A percentile compares a stretch with the other conserved stretches of the same genome.
These are phyloP conservation scores for Pomatorhinus ruficollis DNA, from an alignment of 2,113 vertebrate species.

Conservation along the genomic window DNA sequence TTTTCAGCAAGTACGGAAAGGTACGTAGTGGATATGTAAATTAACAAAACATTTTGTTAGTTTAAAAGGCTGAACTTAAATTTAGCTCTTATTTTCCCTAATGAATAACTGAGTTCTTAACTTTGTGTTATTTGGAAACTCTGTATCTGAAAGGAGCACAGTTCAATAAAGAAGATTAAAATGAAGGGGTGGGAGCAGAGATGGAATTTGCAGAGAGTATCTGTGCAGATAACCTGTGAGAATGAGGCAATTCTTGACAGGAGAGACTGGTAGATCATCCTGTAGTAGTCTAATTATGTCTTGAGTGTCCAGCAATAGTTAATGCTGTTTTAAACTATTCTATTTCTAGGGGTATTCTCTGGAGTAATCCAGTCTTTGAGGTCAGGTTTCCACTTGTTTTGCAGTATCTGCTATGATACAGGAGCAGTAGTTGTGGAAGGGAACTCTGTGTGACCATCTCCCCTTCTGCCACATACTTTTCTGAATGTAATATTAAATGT, in stretches of 20 bases:
- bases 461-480: not conserved
- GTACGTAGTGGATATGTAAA: conserved; percentile 37
- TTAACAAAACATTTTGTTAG: not conserved
- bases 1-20: conserved; percentile 98
- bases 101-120: not conserved
- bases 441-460: not conserved
- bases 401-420: not conserved
- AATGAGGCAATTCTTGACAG: not conserved
- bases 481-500: not conserved
- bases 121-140: not conserved
- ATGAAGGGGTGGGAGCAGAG: not conserved
- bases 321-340: not conserved
- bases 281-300: not conserved
- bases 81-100: not conserved
- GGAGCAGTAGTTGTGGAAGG: not conserved
- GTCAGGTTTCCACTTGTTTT: not conserved
- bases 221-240: not conserved
- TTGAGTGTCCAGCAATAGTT: not conserved
- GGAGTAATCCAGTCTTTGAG: not conserved
- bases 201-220: not conserved
- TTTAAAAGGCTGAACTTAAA: not conserved
- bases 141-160: not conserved
- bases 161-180: not conserved
- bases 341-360: not conserved
- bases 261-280: not conserved